Evolutionary conservation across 2,113 vertebrate genomes (phyloP), one percentile per base, ranked within the genome.

Genomic region (Stegostoma tigrinum): DNA sequence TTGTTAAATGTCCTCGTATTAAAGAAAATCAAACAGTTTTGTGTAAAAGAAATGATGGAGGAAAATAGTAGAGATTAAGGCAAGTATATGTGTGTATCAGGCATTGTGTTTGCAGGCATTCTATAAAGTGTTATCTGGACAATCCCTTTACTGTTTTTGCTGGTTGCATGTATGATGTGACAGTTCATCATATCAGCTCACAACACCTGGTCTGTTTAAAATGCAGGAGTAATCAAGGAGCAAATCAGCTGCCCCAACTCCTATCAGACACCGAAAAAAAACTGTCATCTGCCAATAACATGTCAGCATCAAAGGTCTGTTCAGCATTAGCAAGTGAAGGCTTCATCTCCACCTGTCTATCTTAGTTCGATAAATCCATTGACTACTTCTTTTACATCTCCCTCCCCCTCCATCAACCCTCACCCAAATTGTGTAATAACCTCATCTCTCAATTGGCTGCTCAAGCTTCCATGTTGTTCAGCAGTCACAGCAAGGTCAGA

Each of bases 161-260:
- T 75, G 45, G 94, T 45, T 95, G 68, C 8, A 95, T 48, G 48
- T 48, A 27, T 95, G 94, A 75, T 75, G 75, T 70, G 94, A 95
- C 94, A 95, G 94, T 95, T 67, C 67, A 72, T 95, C 94, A 75
- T 95, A 95, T 95, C 94, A 95, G 94, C 94, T 75, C 94, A 30
- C 42, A 95, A 72, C 94, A 95, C 94, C 94, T 75, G 94, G 67
- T 72, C 66, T 48, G 94, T 72, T 42, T 72, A 68, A 95, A 95
- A 95, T 34, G 94, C 94, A 95, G 94, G 3, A 75, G 75, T 95
- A 95, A 95, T 95, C 94, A 72, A 95, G 68, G 45, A 72, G 94
- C 94, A 95, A 72, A 75, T 95, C 94, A 95, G 67, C 68, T 72
- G 94, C 70, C 67, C 66, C 27, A 4, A 52, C 38, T 95, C 23